Evolutionary conservation across 2,888 invertebrate genomes (phyloP).

Genomic region (Lasioglossum oenotherae): DNA sequence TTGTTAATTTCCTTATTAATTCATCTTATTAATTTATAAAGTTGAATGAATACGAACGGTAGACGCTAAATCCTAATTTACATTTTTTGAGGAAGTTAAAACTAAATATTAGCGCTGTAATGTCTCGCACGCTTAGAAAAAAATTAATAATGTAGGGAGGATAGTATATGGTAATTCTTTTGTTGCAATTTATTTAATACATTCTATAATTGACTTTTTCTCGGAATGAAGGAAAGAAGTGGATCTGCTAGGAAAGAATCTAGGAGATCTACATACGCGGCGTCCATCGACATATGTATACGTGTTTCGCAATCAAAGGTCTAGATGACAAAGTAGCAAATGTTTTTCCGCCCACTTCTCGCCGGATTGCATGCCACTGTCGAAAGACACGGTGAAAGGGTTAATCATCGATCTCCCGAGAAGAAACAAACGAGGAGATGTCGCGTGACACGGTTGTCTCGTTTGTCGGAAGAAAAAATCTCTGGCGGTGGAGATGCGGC

Average conservation of each 20-base stretch:
- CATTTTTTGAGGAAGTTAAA: too few species aligned
- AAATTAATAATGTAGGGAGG: too few species aligned
- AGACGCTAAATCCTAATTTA: too few species aligned
- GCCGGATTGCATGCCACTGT: not conserved
- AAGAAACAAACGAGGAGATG: not conserved
- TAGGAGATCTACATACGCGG: too few species aligned
- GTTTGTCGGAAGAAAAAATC: not conserved
- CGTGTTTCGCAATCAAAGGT: not conserved
- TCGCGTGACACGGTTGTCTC: constrained; percentile 3
- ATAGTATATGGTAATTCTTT: not conserved
- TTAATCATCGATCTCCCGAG: not conserved
- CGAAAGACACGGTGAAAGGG: not conserved
- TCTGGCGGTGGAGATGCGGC: not conserved
- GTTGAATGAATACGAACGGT: too few species aligned
- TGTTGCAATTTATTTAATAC: not conserved
- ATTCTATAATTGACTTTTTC: not conserved
- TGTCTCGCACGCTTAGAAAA: too few species aligned
- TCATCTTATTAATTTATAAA: too few species aligned
- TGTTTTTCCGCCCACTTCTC: not conserved
- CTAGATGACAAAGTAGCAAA: not conserved
- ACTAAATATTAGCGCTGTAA: too few species aligned
- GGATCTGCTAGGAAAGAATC: too few species aligned
- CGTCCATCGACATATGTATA: too few species aligned
- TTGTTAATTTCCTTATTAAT: not conserved
- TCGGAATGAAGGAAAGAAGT: too few species aligned